Conservation (phyloP, 2,113 vertebrate genomes). For the Scomber scombrus region DNA sequence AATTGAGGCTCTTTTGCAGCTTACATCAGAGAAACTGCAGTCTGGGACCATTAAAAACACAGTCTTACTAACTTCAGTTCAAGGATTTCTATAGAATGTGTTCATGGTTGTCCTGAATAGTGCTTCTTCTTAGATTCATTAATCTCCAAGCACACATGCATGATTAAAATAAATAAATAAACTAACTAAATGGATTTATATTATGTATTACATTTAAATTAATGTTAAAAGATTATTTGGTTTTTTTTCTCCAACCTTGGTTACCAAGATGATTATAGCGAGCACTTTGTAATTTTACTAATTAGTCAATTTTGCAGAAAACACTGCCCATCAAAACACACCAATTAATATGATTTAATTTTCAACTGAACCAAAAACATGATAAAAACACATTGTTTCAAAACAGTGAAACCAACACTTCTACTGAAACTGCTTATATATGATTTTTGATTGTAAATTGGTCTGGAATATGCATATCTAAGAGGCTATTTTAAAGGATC, state of each 20-base stretch:
- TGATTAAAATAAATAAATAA: background rate
- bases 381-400: background rate
- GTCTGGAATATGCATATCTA: no score
- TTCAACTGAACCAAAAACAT: background rate
- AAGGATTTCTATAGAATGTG: conserved; percentile 29
- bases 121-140: background rate
- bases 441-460: no score
- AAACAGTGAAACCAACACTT: no score
- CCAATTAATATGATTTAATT: background rate
- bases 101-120: background rate
- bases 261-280: background rate
- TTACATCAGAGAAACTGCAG: conserved; percentile 72
- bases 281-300: background rate
- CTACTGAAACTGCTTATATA: no score
- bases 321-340: background rate
- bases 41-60: conserved; percentile 70
- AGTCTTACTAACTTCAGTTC: conserved; percentile 39
- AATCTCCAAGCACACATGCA: background rate
- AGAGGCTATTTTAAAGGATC: no score
- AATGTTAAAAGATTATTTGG: background rate
- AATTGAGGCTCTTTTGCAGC: conserved; percentile 54
- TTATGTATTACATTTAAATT: no score
- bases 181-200: no score
- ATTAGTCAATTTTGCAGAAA: background rate
- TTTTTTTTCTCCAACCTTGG: background rate